phyloP scores from a whole-genome alignment of 23 tunicate genomes.

The Styela clava region DNA sequence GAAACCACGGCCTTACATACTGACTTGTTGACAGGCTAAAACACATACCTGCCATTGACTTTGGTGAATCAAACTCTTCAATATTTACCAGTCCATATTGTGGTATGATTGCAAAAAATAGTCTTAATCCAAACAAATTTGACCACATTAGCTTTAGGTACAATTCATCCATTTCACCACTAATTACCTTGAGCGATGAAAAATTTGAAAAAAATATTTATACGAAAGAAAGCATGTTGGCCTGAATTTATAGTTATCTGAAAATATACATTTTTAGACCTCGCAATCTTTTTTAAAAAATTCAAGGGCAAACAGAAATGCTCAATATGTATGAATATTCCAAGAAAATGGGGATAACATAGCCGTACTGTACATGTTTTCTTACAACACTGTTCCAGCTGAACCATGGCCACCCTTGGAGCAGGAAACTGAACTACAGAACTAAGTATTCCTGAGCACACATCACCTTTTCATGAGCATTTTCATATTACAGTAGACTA shows the following conservation, averaged over 20 bases:
- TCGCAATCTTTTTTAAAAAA: no score
- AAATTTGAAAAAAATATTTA: no score
- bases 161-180: not conserved
- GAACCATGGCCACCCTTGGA: constrained; percentile 46
- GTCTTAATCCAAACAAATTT: not conserved
- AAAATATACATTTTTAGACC: no score
- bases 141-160: not conserved
- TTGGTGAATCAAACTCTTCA: not conserved
- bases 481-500: no score
- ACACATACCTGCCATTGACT: not conserved
- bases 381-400: constrained; percentile 44
- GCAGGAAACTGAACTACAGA: no score
- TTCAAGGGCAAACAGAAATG: constrained; percentile 14
- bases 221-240: no score
- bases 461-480: no score
- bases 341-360: constrained; percentile 46
- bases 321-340: constrained; percentile 49
- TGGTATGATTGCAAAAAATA: not conserved
- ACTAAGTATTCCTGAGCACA: no score
- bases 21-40: no score
- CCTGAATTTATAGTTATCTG: no score
- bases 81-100: not conserved
- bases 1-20: no score
- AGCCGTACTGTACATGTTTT: constrained; percentile 35
- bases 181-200: no score